Percentiles rank a stretch among this genome's conserved stretches.
Evolutionary conservation across 2,797 vertebrate species (phyloP).

Genomic region (Neosilurus hyrtlii): DNA sequence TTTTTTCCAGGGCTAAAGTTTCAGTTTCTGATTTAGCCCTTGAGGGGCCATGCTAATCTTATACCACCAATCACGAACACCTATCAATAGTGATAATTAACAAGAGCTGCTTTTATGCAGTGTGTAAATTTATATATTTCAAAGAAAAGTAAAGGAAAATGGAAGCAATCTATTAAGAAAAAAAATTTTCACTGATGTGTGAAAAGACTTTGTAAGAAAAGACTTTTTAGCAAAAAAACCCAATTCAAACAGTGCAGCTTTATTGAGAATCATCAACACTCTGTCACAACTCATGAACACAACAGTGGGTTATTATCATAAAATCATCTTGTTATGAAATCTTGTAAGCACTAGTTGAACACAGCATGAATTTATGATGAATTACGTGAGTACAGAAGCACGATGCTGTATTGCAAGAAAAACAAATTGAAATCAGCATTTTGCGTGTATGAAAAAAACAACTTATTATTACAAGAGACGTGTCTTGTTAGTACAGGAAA

Average conservation of each 20-base stretch:
- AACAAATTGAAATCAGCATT: not conserved
- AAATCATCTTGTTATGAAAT: not conserved
- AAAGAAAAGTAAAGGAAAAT: not conserved
- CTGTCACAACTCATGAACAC: not conserved
- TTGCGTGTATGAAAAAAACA: not conserved
- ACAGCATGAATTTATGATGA: constrained; percentile 4
- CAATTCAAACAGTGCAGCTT: not conserved
- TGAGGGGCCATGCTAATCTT: no score
- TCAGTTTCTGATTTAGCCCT: no score
- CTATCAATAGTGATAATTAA: no score
- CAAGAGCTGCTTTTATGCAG: no score
- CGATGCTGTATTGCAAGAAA: not conserved
- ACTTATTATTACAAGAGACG: not conserved
- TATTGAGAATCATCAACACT: constrained; percentile 5
- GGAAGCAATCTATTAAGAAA: not conserved
- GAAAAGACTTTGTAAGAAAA: not conserved
- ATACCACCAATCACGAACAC: no score
- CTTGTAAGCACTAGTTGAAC: not conserved
- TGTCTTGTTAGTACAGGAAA: not conserved
- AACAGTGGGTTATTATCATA: not conserved
- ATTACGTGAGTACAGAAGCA: not conserved
- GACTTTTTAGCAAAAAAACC: not conserved
- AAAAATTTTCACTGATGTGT: not conserved
- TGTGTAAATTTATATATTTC: no score
- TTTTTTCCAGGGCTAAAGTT: no score